These are phyloP conservation scores for Pilophorus perplexus DNA, from an alignment of 2,888 invertebrate species.

Conservation along the genomic window DNA sequence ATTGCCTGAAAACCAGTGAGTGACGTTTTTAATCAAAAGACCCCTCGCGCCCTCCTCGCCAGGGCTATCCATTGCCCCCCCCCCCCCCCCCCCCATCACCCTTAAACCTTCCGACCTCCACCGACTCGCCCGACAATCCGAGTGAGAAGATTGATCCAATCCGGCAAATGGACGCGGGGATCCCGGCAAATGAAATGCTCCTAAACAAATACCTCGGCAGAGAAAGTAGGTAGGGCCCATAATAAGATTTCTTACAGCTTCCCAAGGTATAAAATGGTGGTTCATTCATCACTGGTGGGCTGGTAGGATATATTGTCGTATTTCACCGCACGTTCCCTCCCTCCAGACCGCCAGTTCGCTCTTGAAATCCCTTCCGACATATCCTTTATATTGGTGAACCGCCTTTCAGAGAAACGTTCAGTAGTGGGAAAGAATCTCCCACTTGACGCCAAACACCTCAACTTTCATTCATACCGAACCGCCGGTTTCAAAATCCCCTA, in stretches of 20 bases:
- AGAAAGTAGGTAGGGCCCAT: constrained; percentile 21
- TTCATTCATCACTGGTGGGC: constrained; percentile 25
- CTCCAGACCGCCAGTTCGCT: neutral
- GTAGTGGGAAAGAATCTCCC: no score
- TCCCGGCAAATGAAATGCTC: constrained; percentile 31
- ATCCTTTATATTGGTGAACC: no score
- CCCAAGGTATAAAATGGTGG: constrained; percentile 28
- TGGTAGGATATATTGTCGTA: constrained; percentile 29
- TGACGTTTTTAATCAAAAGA: constrained; percentile 36
- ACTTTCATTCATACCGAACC: no score
- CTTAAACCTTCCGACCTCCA: neutral
- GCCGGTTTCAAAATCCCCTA: no score
- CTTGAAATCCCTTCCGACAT: no score
- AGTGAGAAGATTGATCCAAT: constrained; percentile 33
- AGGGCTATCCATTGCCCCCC: neutral
- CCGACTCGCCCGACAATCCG: constrained; percentile 5
- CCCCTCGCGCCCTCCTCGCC: constrained; percentile 1
- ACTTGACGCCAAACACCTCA: no score
- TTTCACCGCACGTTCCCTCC: constrained; percentile 19
- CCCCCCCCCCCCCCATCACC: constrained; percentile 7
- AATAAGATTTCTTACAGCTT: constrained; percentile 37
- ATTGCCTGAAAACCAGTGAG: constrained; percentile 33
- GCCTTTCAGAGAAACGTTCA: no score
- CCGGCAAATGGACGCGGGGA: constrained; percentile 34
- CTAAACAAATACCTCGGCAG: constrained; percentile 33